Conservation (phyloP, 2,888 invertebrate species). For the Drosophila mimica region DNA sequence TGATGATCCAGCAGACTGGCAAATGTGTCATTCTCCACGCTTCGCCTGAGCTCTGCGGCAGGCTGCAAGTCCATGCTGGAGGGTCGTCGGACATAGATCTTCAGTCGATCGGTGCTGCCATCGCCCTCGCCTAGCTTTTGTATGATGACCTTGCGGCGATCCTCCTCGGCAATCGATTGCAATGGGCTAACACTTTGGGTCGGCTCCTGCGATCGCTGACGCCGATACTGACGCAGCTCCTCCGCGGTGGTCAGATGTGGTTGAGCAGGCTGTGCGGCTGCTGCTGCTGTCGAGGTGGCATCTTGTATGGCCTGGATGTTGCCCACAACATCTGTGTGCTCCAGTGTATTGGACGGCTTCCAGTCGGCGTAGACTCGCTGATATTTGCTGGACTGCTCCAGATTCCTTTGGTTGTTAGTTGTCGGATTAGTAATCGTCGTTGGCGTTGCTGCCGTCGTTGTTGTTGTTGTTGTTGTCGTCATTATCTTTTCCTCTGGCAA, state of each 20-base stretch:
- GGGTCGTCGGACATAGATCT: constrained; percentile 87
- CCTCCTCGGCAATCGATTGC: constrained; percentile 88
- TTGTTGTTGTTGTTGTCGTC: constrained; percentile 69
- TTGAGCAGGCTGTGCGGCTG: constrained; percentile 83
- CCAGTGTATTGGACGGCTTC: constrained; percentile 91
- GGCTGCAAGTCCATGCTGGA: constrained; percentile 71
- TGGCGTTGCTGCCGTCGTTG: constrained; percentile 50
- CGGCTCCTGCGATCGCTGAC: constrained; percentile 87
- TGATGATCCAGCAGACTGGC: constrained; percentile 73
- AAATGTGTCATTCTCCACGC: constrained; percentile 69
- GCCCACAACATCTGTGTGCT: constrained; percentile 92
- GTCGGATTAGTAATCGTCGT: constrained; percentile 61
- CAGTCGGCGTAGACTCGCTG: constrained; percentile 91
- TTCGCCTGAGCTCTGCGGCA: constrained; percentile 42
- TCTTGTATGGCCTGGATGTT: constrained; percentile 94
- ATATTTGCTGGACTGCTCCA: constrained; percentile 82
- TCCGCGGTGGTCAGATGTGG: constrained; percentile 85
- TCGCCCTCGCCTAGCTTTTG: constrained; percentile 86
- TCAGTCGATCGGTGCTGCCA: constrained; percentile 86
- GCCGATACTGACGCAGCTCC: constrained; percentile 86
- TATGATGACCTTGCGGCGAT: constrained; percentile 87
- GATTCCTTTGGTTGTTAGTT: constrained; percentile 54
- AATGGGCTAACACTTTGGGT: constrained; percentile 85
- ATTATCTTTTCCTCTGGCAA: constrained; percentile 89
- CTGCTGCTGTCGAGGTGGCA: constrained; percentile 86